A percentile compares a stretch with the other conserved stretches of the same genome.
Evolutionary conservation across 2,113 vertebrate species (phyloP).

Genomic region (Madoqua kirkii): DNA sequence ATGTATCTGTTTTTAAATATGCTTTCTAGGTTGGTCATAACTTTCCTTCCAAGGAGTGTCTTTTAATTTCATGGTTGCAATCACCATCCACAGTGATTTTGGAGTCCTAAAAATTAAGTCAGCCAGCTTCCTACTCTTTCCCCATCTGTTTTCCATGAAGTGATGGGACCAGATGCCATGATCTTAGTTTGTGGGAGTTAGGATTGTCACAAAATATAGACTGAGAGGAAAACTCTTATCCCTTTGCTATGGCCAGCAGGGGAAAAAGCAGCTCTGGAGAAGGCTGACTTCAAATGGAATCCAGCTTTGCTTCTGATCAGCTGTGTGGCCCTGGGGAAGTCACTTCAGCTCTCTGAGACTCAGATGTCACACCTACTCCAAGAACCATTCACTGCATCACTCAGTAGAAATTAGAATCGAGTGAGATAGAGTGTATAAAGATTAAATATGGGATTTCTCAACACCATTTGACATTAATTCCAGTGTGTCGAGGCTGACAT

Average conservation of each 20-base stretch:
- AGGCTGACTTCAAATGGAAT: neutral
- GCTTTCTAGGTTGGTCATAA: neutral
- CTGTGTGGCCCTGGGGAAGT: neutral
- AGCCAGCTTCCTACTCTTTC: neutral
- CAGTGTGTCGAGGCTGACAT: neutral
- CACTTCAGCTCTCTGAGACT: neutral
- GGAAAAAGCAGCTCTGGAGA: neutral
- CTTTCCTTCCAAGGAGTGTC: neutral
- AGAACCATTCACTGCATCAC: neutral
- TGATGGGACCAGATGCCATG: neutral
- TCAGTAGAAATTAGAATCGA: neutral
- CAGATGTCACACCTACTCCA: neutral
- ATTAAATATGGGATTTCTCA: neutral
- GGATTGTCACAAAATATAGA: neutral
- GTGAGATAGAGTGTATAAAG: neutral
- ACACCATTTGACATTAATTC: neutral
- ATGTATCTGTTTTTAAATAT: neutral
- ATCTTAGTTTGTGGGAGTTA: neutral
- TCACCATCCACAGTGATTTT: neutral
- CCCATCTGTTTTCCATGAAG: neutral
- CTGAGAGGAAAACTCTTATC: neutral
- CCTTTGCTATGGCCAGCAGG: neutral
- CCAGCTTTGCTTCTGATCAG: neutral
- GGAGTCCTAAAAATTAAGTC: neutral
- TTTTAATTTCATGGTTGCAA: neutral